Percentiles rank a stretch among this genome's conserved stretches.
Conservation (phyloP, 1,140 invertebrate genomes). For the Antheraea mylitta region DNA sequence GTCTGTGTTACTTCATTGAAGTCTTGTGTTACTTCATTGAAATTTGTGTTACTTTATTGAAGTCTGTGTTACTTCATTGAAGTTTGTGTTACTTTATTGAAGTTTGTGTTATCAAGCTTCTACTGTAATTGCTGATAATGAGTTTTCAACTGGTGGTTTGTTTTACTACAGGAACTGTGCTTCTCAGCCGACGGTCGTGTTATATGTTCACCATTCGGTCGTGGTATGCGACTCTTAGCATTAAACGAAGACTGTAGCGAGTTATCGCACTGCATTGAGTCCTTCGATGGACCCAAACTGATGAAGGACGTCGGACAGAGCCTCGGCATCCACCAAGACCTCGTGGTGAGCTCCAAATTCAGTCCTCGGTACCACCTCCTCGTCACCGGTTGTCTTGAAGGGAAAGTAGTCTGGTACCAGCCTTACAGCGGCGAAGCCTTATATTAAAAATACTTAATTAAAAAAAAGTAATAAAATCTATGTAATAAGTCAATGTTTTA, state of each 20-base stretch:
- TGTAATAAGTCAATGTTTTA: not conserved
- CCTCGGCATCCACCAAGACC: slow-evolving; percentile 86
- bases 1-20: no score
- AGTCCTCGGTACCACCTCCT: slow-evolving; percentile 91
- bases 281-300: slow-evolving; percentile 45
- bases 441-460: slow-evolving; percentile 47
- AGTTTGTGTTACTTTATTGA: no score
- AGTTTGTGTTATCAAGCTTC: no score
- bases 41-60: no score
- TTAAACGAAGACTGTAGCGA: slow-evolving; percentile 90
- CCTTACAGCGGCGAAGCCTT: slow-evolving; percentile 78
- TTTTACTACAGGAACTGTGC: slow-evolving; percentile 84
- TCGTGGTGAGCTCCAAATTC: slow-evolving; percentile 95
- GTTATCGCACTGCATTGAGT: slow-evolving; percentile 84
- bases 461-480: not conserved
- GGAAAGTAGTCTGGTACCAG: slow-evolving; percentile 94
- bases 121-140: no score
- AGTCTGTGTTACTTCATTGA: no score
- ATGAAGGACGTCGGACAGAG: slow-evolving; percentile 84
- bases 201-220: slow-evolving; percentile 93
- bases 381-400: slow-evolving; percentile 92
- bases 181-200: slow-evolving; percentile 93
- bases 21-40: no score
- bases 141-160: no score
- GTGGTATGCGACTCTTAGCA: slow-evolving; percentile 89